Evolutionary conservation across 2,888 invertebrate species (phyloP).

Genomic region (Nineta flava): DNA sequence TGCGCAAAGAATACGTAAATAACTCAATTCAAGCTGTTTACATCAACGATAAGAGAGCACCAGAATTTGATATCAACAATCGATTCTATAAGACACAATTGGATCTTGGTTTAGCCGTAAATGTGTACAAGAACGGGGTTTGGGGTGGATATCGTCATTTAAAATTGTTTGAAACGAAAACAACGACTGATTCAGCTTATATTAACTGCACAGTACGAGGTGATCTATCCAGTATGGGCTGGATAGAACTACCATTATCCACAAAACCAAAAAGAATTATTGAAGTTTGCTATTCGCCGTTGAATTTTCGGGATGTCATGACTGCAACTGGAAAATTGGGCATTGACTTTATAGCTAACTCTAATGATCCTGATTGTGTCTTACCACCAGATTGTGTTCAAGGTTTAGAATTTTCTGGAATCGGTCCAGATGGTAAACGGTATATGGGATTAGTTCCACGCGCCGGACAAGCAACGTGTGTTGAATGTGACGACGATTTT

Average conservation of each 20-base stretch:
- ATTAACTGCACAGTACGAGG: constrained; percentile 62
- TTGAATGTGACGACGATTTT: constrained; percentile 35
- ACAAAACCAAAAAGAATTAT: constrained; percentile 35
- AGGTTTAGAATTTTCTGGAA: constrained; percentile 53
- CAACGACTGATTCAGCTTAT: constrained; percentile 46
- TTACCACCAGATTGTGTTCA: constrained; percentile 49
- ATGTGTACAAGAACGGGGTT: constrained; percentile 46
- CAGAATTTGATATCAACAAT: constrained; percentile 44
- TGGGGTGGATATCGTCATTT: constrained; percentile 28
- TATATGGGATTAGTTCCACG: constrained; percentile 48
- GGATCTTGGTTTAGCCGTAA: constrained; percentile 59
- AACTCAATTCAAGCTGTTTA: constrained; percentile 42
- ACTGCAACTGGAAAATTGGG: constrained; percentile 79
- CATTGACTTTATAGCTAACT: constrained; percentile 48
- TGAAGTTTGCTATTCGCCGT: constrained; percentile 53
- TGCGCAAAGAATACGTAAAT: constrained; percentile 52
- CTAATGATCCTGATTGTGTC: constrained; percentile 32
- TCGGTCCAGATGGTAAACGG: constrained; percentile 34
- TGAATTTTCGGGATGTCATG: constrained; percentile 95
- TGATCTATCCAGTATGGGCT: constrained; percentile 64
- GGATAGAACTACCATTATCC: constrained; percentile 56
- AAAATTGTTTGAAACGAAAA: constrained; percentile 13
- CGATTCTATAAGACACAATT: constrained; percentile 50
- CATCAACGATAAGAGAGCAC: constrained; percentile 44
- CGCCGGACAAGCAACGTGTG: constrained; percentile 42